phyloP scores from a whole-genome alignment of 2,888 invertebrate genomes.

The Leptogaster cylindrica region DNA sequence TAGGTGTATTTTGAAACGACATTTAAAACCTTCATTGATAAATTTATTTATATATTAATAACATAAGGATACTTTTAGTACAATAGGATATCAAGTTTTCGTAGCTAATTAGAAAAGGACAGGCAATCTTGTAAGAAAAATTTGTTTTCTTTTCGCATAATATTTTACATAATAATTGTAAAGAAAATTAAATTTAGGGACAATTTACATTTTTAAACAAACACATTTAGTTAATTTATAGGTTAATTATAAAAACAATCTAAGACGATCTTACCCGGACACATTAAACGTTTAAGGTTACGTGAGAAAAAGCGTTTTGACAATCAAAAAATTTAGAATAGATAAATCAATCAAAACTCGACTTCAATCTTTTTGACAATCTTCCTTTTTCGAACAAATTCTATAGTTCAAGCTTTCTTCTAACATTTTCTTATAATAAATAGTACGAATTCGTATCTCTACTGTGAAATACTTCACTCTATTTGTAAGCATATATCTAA shows the following conservation, averaged over 20 bases:
- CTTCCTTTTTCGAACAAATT: constrained; percentile 7
- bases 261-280: constrained; percentile 16
- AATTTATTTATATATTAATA: constrained; percentile 31
- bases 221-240: constrained; percentile 3
- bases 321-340: constrained; percentile 56
- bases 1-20: constrained; percentile 25
- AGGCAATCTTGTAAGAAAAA: too few species aligned
- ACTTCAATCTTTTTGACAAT: constrained; percentile 42
- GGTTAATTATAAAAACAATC: constrained; percentile 15
- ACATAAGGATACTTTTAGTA: neutral
- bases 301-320: constrained; percentile 62
- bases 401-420: neutral
- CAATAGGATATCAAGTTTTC: constrained; percentile 13
- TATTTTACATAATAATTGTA: constrained; percentile 13
- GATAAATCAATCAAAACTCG: constrained; percentile 47
- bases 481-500: too few species aligned
- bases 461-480: constrained; percentile 16
- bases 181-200: constrained; percentile 32
- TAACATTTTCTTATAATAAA: neutral
- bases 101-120: constrained; percentile 11
- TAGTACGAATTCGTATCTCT: constrained; percentile 1
- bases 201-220: constrained; percentile 29
- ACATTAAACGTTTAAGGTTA: constrained; percentile 34
- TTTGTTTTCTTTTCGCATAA: constrained; percentile 6
- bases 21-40: constrained; percentile 11